A percentile compares a stretch with the other conserved stretches of the same genome.
Evolutionary conservation across 2,797 vertebrate species (phyloP).

Genomic region (Benthosema pterotum): DNA sequence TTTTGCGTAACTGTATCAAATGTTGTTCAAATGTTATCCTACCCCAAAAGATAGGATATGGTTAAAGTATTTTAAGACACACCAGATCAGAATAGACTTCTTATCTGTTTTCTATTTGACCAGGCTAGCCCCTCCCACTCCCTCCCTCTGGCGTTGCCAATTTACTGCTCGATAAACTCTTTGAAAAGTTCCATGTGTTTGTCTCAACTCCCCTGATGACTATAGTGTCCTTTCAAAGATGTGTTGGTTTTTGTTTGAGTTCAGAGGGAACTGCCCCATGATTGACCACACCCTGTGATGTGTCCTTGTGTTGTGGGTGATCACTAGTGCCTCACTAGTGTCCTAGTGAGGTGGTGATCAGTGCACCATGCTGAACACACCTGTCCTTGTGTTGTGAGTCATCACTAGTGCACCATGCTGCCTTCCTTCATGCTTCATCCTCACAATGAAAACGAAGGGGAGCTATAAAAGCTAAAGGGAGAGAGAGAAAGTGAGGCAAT

Average conservation of each 20-base stretch:
- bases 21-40: too few relatives aligned
- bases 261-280: too few relatives aligned
- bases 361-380: too few relatives aligned
- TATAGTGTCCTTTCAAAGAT: constrained; percentile 28
- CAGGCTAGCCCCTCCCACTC: neutral
- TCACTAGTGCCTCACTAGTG: too few relatives aligned
- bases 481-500: constrained; percentile 60
- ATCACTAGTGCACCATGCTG: too few relatives aligned
- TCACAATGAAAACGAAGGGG: constrained; percentile 45
- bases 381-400: constrained; percentile 49
- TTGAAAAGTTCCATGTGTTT: neutral
- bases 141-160: neutral
- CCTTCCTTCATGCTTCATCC: constrained; percentile 46
- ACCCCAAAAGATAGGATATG: too few relatives aligned
- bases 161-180: constrained; percentile 20
- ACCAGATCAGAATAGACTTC: constrained; percentile 25
- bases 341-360: too few relatives aligned
- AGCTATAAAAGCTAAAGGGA: constrained; percentile 55
- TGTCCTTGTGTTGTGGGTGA: too few relatives aligned
- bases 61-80: too few relatives aligned
- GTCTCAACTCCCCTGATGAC: too few relatives aligned
- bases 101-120: constrained; percentile 32
- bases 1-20: constrained; percentile 34
- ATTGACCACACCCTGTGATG: too few relatives aligned
- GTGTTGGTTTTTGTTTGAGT: too few relatives aligned